Evolutionary conservation across 2,113 vertebrate species (phyloP).

Genomic region (Dicrurus megarhynchus): DNA sequence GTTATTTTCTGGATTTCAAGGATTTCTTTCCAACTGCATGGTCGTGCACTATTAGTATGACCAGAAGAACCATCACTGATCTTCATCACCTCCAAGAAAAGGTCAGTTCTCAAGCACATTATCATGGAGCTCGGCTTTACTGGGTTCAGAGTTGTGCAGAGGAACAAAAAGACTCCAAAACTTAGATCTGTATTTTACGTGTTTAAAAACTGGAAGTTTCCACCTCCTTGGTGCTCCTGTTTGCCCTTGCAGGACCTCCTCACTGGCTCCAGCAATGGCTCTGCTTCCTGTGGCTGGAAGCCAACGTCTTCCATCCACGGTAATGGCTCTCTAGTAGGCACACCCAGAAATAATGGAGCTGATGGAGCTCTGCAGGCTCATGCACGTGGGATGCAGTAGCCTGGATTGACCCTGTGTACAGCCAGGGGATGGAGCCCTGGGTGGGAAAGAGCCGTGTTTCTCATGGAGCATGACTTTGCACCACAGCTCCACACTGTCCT

Average conservation of each 20-base stretch:
- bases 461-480: neutral
- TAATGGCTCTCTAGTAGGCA: neutral
- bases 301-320: neutral
- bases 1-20: neutral
- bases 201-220: neutral
- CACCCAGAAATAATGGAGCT: neutral
- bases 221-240: neutral
- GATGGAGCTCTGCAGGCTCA: neutral
- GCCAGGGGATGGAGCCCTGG: neutral
- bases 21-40: neutral
- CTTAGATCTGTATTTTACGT: neutral
- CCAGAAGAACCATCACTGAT: neutral
- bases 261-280: neutral
- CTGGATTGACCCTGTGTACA: neutral
- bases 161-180: neutral
- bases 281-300: neutral
- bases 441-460: neutral
- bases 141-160: neutral
- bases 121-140: fast-evolving
- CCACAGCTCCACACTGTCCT: neutral
- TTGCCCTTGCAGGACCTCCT: neutral
- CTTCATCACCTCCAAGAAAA: neutral
- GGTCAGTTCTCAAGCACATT: neutral
- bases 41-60: neutral
- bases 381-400: neutral